Conservation (phyloP, 2,797 vertebrate genomes). For the Nannoperca australis region DNA sequence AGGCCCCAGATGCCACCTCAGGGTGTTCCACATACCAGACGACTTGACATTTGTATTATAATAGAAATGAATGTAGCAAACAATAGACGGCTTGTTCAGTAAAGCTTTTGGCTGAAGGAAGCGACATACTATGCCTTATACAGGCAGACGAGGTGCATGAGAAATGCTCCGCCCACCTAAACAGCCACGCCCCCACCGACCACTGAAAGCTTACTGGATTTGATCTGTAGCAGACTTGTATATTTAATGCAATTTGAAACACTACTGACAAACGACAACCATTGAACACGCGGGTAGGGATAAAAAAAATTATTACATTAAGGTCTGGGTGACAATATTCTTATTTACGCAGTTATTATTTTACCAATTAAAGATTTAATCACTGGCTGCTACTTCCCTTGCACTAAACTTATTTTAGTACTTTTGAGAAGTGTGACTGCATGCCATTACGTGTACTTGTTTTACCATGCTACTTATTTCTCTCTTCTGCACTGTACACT, state of each 20-base stretch:
- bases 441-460: too few species aligned
- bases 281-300: neutral
- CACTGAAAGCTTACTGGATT: neutral
- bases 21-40: conserved; percentile 66
- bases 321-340: neutral
- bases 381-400: too few species aligned
- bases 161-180: neutral
- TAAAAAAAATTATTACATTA: neutral
- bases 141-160: too few species aligned
- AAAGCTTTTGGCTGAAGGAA: neutral
- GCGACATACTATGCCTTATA: neutral
- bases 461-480: too few species aligned
- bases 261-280: neutral
- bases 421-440: too few species aligned
- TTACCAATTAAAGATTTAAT: neutral
- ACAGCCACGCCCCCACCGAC: neutral
- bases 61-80: conserved; percentile 41
- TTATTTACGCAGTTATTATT: neutral
- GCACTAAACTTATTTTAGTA: too few species aligned
- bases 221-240: neutral
- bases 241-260: neutral
- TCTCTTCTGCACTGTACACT: too few species aligned
- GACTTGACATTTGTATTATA: conserved; percentile 34
- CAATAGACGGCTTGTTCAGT: conserved; percentile 30
- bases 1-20: conserved; percentile 52